Conservation (phyloP, 2,888 invertebrate genomes). For the Yponomeuta evonymella region DNA sequence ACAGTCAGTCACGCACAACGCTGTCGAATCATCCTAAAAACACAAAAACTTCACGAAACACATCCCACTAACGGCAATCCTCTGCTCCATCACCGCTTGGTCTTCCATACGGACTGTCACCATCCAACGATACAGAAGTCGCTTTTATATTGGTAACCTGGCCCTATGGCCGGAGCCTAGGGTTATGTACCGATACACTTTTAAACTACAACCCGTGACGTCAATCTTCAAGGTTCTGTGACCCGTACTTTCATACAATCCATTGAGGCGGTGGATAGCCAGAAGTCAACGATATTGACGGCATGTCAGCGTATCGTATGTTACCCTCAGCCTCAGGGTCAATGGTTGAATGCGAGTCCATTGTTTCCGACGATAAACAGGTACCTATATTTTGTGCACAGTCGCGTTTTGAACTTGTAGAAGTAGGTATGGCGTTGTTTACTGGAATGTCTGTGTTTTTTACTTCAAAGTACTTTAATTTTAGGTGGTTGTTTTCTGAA, state of each 20-base stretch:
- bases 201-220: slow-evolving; percentile 22
- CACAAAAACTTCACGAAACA: not conserved
- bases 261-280: not conserved
- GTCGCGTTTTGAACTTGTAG: not conserved
- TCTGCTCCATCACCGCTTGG: not conserved
- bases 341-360: slow-evolving; percentile 18
- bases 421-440: too few species aligned
- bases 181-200: slow-evolving; percentile 66
- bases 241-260: not conserved
- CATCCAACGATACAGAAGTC: slow-evolving; percentile 35
- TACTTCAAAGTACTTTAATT: not conserved
- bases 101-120: slow-evolving; percentile 35
- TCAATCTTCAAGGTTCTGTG: slow-evolving; percentile 1
- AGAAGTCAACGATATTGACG: not conserved
- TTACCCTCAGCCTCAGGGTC: slow-evolving; percentile 49
- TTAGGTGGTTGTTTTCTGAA: not conserved
- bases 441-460: too few species aligned
- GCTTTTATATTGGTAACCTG: slow-evolving; percentile 65
- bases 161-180: slow-evolving; percentile 58
- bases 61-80: not conserved
- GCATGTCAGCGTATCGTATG: slow-evolving; percentile 34
- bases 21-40: not conserved
- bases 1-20: not conserved
- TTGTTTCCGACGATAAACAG: slow-evolving; percentile 22
- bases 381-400: not conserved